phyloP scores from a whole-genome alignment of 2,888 invertebrate genomes.

The Lasioglossum lativentre region DNA sequence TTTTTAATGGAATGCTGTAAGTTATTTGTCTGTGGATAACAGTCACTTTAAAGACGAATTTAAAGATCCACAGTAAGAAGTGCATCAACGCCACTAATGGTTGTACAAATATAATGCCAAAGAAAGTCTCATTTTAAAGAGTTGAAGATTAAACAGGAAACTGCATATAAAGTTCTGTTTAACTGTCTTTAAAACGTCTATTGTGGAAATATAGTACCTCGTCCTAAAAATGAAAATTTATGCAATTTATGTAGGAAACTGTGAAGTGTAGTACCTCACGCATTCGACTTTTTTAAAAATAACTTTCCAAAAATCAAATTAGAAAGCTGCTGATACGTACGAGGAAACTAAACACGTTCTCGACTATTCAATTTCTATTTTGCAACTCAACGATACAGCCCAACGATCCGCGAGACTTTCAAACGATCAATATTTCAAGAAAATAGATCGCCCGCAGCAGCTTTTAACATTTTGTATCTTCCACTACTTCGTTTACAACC shows the following conservation, averaged over 20 bases:
- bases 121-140: neutral
- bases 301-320: neutral
- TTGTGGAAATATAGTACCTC: too few relatives aligned
- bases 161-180: neutral
- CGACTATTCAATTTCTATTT: neutral
- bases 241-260: neutral
- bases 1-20: neutral
- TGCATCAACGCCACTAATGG: neutral
- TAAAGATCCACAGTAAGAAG: neutral
- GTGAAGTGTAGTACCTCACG: neutral
- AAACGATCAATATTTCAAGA: neutral
- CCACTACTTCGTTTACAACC: neutral
- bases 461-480: neutral
- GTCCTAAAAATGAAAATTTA: too few relatives aligned
- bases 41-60: neutral
- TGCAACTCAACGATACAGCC: neutral
- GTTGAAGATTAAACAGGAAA: neutral
- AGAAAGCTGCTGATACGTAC: neutral
- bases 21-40: neutral
- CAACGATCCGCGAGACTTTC: neutral
- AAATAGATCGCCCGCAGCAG: neutral
- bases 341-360: neutral
- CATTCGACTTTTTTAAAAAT: neutral
- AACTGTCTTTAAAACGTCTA: neutral
- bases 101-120: neutral